Evolutionary conservation across 2,113 vertebrate species (phyloP).

Genomic region (Prochilodus magdalenae): DNA sequence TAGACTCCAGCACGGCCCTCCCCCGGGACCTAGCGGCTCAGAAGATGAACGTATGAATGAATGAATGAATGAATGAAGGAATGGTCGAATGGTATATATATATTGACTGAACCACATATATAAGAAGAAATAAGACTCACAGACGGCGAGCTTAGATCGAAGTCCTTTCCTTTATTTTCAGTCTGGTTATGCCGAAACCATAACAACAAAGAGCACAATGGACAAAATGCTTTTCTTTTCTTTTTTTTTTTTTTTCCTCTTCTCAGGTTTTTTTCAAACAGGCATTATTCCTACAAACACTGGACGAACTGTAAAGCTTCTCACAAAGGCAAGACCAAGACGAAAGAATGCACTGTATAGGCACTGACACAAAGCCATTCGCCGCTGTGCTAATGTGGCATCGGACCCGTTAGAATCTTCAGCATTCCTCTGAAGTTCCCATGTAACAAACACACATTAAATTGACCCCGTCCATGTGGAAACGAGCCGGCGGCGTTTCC

Average conservation of each 20-base stretch:
- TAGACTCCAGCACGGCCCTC: too few species aligned
- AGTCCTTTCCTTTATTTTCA: constrained; percentile 19
- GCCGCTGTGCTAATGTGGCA: too few species aligned
- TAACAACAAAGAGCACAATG: constrained; percentile 25
- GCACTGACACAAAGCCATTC: background rate
- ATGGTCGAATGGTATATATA: background rate
- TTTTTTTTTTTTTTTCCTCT: background rate
- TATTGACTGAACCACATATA: too few species aligned
- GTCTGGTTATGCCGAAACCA: background rate
- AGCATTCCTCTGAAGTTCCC: background rate
- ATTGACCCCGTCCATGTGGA: too few species aligned
- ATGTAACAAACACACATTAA: background rate
- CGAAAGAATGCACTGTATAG: background rate
- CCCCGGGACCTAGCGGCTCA: too few species aligned
- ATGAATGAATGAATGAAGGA: too few species aligned
- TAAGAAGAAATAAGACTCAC: background rate
- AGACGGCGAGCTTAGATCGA: background rate
- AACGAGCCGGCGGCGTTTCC: too few species aligned
- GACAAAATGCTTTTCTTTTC: background rate
- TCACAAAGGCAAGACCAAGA: background rate
- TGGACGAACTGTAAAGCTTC: background rate
- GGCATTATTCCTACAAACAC: background rate
- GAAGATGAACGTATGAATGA: too few species aligned
- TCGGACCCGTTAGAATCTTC: background rate
- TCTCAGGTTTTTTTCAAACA: background rate